phyloP scores from a whole-genome alignment of 2,113 vertebrate species.

The Anser cygnoides region DNA sequence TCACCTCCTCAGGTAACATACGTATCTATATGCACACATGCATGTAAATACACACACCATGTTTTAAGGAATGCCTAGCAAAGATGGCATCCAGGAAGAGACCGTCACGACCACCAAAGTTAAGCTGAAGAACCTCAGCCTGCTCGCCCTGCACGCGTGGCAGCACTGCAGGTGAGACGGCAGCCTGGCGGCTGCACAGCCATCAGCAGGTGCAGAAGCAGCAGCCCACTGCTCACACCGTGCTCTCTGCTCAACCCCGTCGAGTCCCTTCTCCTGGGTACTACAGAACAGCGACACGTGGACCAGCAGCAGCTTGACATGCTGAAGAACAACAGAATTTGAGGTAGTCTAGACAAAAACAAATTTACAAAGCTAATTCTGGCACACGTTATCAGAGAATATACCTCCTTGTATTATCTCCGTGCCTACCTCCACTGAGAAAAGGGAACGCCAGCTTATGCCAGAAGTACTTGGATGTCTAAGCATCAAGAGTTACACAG shows the following conservation, averaged over 20 bases:
- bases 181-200: not conserved
- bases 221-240: not conserved
- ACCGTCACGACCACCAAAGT: not conserved
- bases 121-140: not conserved
- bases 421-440: not conserved
- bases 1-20: too few species aligned
- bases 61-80: not conserved
- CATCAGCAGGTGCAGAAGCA: not conserved
- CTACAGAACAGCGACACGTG: fast-evolving
- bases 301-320: not conserved
- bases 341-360: not conserved
- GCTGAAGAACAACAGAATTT: not conserved
- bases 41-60: fast-evolving
- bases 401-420: not conserved
- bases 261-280: not conserved
- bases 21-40: too few species aligned
- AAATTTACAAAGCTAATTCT: not conserved
- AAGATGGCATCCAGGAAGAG: not conserved
- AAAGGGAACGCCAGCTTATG: not conserved
- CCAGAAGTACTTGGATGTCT: not conserved
- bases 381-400: not conserved
- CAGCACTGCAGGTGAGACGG: fast-evolving
- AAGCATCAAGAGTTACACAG: not conserved
- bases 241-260: not conserved
- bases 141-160: not conserved